phyloP scores from a whole-genome alignment of 2,113 vertebrate genomes.

The Ctenodactylus gundi region DNA sequence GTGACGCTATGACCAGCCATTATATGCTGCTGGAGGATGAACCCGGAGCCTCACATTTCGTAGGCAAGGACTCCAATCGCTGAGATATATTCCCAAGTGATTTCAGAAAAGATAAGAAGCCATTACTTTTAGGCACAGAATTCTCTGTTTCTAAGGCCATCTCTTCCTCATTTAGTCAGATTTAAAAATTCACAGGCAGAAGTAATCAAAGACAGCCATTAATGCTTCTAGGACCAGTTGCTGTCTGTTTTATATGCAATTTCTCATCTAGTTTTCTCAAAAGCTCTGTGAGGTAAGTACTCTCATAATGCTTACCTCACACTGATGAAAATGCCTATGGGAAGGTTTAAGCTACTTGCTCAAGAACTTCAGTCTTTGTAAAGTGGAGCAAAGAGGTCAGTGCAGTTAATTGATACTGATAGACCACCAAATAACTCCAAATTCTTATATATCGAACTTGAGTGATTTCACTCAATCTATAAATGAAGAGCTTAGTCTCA shows the following conservation, averaged over 20 bases:
- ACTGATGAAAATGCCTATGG: neutral
- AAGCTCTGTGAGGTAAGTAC: neutral
- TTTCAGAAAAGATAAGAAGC: neutral
- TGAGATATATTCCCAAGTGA: too few relatives aligned
- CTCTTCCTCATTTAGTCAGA: neutral
- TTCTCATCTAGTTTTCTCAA: conserved; percentile 16
- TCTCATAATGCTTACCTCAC: neutral
- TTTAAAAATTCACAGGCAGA: neutral
- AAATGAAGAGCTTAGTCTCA: neutral
- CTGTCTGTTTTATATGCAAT: neutral
- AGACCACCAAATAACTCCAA: neutral
- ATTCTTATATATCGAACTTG: neutral
- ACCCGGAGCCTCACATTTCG: too few relatives aligned
- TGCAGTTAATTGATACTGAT: neutral
- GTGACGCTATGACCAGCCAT: too few relatives aligned
- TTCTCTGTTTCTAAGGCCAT: neutral
- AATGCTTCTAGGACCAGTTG: neutral
- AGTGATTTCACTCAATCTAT: neutral
- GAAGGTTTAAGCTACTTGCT: neutral
- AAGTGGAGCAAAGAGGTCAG: neutral
- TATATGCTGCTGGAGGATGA: too few relatives aligned
- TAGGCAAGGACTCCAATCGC: too few relatives aligned
- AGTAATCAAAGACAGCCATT: neutral
- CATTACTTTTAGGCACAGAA: neutral
- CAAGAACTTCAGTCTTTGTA: neutral